Conservation (phyloP, 2,888 invertebrate species). For the Dryomyza anilis region DNA sequence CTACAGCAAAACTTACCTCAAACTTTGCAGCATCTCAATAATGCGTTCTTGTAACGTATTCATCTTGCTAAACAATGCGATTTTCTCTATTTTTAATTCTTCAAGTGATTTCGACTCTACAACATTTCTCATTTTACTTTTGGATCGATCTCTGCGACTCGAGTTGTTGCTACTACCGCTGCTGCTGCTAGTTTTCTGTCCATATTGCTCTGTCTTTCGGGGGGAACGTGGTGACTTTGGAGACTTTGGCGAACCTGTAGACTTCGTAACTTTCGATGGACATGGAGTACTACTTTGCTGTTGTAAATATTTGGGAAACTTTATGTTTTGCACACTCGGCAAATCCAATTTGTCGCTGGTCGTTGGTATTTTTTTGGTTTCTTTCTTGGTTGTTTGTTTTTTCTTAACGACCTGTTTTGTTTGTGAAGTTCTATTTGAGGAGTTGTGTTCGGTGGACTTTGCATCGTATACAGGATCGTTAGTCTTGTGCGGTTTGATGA, state of each 20-base stretch:
- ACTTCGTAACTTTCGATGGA: neutral
- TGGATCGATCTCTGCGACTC: neutral
- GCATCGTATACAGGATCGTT: neutral
- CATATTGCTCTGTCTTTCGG: neutral
- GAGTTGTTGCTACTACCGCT: neutral
- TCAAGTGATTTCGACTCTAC: constrained; percentile 42
- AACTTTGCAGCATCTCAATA: constrained; percentile 45
- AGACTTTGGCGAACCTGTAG: neutral
- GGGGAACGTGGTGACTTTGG: neutral
- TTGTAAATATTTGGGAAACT: too few relatives aligned
- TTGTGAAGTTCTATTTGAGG: neutral
- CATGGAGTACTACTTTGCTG: neutral
- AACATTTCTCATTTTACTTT: constrained; percentile 12
- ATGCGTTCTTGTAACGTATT: constrained; percentile 51
- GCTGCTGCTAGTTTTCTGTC: neutral
- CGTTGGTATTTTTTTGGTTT: neutral
- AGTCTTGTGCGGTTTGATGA: constrained; percentile 6
- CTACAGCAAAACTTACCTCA: constrained; percentile 44
- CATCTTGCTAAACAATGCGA: constrained; percentile 51
- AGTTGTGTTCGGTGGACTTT: neutral
- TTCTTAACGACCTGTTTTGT: neutral
- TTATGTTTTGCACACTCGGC: neutral
- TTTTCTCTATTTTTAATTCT: constrained; percentile 47
- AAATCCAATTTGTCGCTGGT: neutral
- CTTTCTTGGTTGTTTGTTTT: neutral